These are phyloP conservation scores for Poeciliopsis turneri DNA, from an alignment of 2,797 vertebrate species.

Conservation along the genomic window DNA sequence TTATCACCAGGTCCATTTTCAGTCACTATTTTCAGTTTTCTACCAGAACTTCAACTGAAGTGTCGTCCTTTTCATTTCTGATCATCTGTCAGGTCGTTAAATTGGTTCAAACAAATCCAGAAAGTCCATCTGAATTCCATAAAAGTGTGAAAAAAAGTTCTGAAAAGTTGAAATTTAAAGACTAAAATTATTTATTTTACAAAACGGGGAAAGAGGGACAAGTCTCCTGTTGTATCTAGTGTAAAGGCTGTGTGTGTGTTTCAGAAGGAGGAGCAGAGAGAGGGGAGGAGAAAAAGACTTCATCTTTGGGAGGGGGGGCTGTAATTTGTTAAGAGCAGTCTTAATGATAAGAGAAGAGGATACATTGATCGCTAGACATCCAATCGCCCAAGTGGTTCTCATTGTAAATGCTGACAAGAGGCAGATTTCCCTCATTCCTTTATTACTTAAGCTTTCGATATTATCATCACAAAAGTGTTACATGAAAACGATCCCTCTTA, in stretches of 20 bases:
- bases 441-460: constrained; percentile 66
- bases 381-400: constrained; percentile 81
- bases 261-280: constrained; percentile 47
- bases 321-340: constrained; percentile 83
- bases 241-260: constrained; percentile 41
- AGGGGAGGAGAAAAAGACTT: constrained; percentile 47
- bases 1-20: constrained; percentile 62
- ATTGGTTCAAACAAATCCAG: constrained; percentile 1
- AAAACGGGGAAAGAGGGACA: constrained; percentile 13
- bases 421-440: constrained; percentile 74
- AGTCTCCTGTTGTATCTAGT: constrained; percentile 25
- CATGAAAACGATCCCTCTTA: constrained; percentile 74
- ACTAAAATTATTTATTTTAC: constrained; percentile 4
- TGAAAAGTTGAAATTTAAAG: constrained; percentile 26
- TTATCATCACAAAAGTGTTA: constrained; percentile 76
- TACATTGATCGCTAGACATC: constrained; percentile 77
- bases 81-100: constrained; percentile 23
- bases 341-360: constrained; percentile 78
- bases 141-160: constrained; percentile 8
- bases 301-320: constrained; percentile 66
- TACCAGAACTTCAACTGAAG: constrained; percentile 18
- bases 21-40: constrained; percentile 19
- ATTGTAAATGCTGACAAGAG: constrained; percentile 80
- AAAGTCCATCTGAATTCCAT: constrained; percentile 3
- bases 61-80: constrained; percentile 48